These are phyloP conservation scores for Conger conger DNA, from an alignment of 2,113 vertebrate genomes.

Conservation along the genomic window DNA sequence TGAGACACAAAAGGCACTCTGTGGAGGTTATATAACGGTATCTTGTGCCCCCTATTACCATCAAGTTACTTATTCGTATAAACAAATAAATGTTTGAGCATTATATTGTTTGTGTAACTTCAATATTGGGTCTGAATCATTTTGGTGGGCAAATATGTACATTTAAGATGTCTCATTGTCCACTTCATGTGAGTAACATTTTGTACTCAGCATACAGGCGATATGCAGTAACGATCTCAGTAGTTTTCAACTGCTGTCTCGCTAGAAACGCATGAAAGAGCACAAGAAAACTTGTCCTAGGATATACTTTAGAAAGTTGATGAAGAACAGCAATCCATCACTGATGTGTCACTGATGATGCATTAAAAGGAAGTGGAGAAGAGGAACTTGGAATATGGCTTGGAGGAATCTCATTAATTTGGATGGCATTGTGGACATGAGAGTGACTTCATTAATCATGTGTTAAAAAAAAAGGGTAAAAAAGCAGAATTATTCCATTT, in stretches of 20 bases:
- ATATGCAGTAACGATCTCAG: background rate
- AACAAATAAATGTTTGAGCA: no score
- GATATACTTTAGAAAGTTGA: constrained; percentile 8
- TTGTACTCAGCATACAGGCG: background rate
- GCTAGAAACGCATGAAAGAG: background rate
- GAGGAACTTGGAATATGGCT: constrained; percentile 14
- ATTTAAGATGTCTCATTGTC: background rate
- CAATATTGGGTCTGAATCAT: no score
- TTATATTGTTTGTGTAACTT: no score
- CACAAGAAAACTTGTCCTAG: background rate
- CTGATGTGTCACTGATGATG: constrained; percentile 2
- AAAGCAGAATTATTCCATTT: constrained; percentile 18
- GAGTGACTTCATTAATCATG: constrained; percentile 24
- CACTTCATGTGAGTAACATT: constrained; percentile 12
- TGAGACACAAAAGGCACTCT: background rate
- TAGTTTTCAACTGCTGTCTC: background rate
- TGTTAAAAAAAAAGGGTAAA: background rate
- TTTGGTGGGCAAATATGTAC: no score
- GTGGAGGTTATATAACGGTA: no score
- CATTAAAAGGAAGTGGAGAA: constrained; percentile 9
- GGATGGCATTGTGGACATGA: background rate
- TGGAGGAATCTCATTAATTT: constrained; percentile 10
- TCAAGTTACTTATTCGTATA: no score
- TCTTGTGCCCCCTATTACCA: no score
- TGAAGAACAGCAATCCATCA: background rate